Base-by-base conservation (phyloP, 53 echinoderm and acorn worm species). In the Henricia sp. region DNA sequence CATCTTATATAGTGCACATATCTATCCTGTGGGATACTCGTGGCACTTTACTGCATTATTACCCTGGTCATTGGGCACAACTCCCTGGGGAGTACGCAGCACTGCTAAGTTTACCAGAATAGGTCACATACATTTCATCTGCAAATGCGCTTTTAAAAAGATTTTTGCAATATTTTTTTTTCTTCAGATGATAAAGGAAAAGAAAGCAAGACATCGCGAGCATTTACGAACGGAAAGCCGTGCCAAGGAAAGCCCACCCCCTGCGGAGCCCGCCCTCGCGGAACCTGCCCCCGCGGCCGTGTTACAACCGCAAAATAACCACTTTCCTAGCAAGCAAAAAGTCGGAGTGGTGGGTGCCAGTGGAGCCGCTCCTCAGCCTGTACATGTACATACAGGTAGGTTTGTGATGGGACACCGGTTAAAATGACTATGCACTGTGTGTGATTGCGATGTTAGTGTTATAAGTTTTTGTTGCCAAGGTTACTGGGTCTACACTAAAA, bases 151-250 rank as follows among this genome's bases (percentile, higher is more conserved):
- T n/a, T n/a, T n/a, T n/a, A n/a, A n/a, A n/a, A n/a, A n/a, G n/a
- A n/a, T n/a, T n/a, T n/a, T n/a, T n/a, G n/a, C n/a, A n/a, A n/a
- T n/a, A 20, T 3, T 80, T n/a, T 36, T 2, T 58, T 33, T 11
- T 0, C 71, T 84, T 25, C 72, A 95, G 96, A 93, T 91, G 91
- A 95, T 95, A 26, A 88, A 83, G 40, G 96, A 95, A 44, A 93
- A 95, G 89, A 95, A 93, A 83, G 91, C 91, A 6, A 84, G 68
- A 70, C 91, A 93, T 74, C 72, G 96, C 5, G 89, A 86, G 58
- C 91, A 89, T 34, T 63, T 93, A 39, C 52, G 85, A 21, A 73
- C 89, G 21, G 95, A 90, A 62, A 72, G 80, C 74, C 52, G 40
- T 26, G n/a, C 86, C 52, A 67, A 41, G 30, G 55, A 66, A 19